phyloP scores from a whole-genome alignment of 1,140 invertebrate genomes.

The Himalopsyche phryganea region DNA sequence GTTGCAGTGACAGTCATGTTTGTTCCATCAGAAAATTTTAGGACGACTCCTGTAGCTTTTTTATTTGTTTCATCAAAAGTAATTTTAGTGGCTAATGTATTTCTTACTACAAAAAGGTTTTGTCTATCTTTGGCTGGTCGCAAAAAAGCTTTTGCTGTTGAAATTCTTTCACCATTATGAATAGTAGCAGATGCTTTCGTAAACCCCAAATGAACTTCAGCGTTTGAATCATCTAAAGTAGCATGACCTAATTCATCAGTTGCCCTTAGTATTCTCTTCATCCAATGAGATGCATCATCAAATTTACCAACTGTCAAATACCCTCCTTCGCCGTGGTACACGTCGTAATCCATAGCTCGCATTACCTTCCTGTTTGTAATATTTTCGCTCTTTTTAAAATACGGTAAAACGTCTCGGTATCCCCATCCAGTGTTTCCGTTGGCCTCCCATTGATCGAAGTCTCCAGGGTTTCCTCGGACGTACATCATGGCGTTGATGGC shows the following conservation, averaged over 20 bases:
- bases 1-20: constrained; percentile 63
- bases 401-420: constrained; percentile 46
- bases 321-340: constrained; percentile 68
- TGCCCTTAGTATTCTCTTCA: constrained; percentile 42
- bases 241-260: constrained; percentile 68
- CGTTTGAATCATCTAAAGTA: constrained; percentile 53
- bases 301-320: constrained; percentile 72
- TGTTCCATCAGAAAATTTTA: constrained; percentile 59
- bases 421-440: constrained; percentile 47
- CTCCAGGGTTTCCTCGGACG: constrained; percentile 57
- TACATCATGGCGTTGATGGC: constrained; percentile 67
- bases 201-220: constrained; percentile 46
- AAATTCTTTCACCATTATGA: constrained; percentile 48
- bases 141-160: constrained; percentile 53
- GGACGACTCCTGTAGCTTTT: constrained; percentile 72
- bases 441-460: constrained; percentile 65
- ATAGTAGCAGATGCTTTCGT: constrained; percentile 40
- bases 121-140: constrained; percentile 48
- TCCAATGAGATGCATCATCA: constrained; percentile 10
- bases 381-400: constrained; percentile 54
- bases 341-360: constrained; percentile 21
- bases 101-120: constrained; percentile 73
- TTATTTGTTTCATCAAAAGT: constrained; percentile 69
- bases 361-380: constrained; percentile 65
- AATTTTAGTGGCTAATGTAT: constrained; percentile 69